phyloP scores from a whole-genome alignment of 2,888 invertebrate species.

The Biston betularia region DNA sequence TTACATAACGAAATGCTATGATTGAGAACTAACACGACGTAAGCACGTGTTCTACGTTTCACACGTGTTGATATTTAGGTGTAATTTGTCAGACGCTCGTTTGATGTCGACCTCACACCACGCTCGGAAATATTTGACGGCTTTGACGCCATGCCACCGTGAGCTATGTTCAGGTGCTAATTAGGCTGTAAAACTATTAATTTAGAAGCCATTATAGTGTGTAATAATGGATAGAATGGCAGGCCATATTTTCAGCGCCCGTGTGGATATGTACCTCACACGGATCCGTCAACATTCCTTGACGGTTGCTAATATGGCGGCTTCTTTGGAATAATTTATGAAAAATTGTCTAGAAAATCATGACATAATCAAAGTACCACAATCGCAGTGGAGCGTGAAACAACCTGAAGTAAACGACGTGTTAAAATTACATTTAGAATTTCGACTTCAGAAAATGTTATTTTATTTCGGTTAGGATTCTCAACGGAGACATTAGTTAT shows the following conservation, averaged over 20 bases:
- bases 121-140: slow-evolving; percentile 23
- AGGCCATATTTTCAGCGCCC: slow-evolving; percentile 9
- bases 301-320: slow-evolving; percentile 24
- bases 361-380: slow-evolving; percentile 1
- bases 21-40: slow-evolving; percentile 10
- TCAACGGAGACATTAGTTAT: too few relatives aligned
- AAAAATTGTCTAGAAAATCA: not conserved
- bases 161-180: slow-evolving; percentile 29
- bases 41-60: slow-evolving; percentile 36
- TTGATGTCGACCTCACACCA: slow-evolving; percentile 31
- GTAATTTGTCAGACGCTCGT: slow-evolving; percentile 49
- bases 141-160: slow-evolving; percentile 10
- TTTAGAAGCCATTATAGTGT: slow-evolving; percentile 17
- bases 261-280: slow-evolving; percentile 1
- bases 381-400: slow-evolving; percentile 1
- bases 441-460: too few relatives aligned
- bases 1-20: not conserved
- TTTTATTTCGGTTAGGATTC: too few relatives aligned
- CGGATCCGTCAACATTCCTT: slow-evolving; percentile 15
- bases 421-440: too few relatives aligned
- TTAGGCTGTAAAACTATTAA: slow-evolving; percentile 36
- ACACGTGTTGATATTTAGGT: slow-evolving; percentile 53
- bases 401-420: not conserved
- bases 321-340: slow-evolving; percentile 21
- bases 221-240: slow-evolving; percentile 15